Evolutionary conservation across 2,888 invertebrate species (phyloP).

Genomic region (Phragmatobia fuliginosa): DNA sequence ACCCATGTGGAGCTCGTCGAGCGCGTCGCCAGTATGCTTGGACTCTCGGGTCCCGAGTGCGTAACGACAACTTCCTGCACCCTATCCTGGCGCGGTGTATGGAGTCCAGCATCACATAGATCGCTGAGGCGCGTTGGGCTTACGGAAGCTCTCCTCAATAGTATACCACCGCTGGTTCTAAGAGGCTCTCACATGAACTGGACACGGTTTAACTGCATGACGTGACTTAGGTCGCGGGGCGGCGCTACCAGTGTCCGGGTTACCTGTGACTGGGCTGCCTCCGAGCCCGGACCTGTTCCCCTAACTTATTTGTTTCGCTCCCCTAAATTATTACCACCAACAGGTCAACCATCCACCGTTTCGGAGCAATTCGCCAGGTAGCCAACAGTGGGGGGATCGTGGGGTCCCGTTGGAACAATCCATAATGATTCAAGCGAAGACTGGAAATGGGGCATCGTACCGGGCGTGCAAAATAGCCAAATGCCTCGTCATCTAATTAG

Average conservation of each 20-base stretch:
- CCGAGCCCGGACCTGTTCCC: conserved; percentile 9
- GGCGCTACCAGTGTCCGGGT: conserved; percentile 4
- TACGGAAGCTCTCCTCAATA: neutral
- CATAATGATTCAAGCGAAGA: too few relatives aligned
- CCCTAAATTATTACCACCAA: too few relatives aligned
- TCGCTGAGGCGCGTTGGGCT: conserved; percentile 21
- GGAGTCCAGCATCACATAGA: conserved; percentile 34
- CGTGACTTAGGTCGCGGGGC: neutral
- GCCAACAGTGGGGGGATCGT: too few relatives aligned
- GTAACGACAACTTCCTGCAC: conserved; percentile 41
- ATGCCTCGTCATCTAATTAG: too few relatives aligned
- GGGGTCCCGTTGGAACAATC: too few relatives aligned
- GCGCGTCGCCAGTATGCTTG: conserved; percentile 36
- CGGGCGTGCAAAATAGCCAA: too few relatives aligned
- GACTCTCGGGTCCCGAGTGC: conserved; percentile 26
- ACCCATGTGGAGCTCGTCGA: conserved; percentile 43
- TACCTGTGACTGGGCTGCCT: conserved; percentile 14
- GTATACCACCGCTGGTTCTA: neutral
- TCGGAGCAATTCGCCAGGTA: too few relatives aligned
- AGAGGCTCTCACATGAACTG: conserved; percentile 22
- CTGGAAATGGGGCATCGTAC: too few relatives aligned
- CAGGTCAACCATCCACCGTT: too few relatives aligned
- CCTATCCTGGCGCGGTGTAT: conserved; percentile 45
- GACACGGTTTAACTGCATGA: conserved; percentile 64
- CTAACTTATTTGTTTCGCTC: too few relatives aligned